A percentile compares a stretch with the other conserved stretches of the same genome.
phyloP scores from a whole-genome alignment of 2,797 vertebrate genomes.

The Ptychobarbus kaznakovi region DNA sequence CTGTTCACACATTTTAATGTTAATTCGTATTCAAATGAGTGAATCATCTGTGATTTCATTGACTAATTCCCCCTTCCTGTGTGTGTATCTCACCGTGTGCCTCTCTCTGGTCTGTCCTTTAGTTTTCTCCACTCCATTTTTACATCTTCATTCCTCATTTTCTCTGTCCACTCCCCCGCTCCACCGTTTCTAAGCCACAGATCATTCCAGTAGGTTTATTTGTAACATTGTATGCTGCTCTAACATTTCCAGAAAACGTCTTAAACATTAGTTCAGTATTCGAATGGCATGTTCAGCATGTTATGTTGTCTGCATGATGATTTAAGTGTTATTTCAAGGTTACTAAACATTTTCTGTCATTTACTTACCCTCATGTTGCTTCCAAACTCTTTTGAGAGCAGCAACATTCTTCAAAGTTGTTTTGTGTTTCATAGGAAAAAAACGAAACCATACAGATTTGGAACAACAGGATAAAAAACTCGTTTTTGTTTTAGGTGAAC shows the following conservation, averaged over 20 bases:
- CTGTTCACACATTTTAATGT: background rate
- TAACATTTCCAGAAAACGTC: constrained; percentile 9
- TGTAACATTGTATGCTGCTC: constrained; percentile 23
- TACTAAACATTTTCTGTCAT: background rate
- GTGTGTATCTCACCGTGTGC: constrained; percentile 33
- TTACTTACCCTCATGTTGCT: background rate
- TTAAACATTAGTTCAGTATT: background rate
- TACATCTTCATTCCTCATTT: constrained; percentile 59
- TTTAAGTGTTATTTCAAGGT: background rate
- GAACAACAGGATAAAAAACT: background rate
- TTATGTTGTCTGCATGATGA: background rate
- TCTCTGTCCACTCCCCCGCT: constrained; percentile 28
- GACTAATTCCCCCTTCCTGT: constrained; percentile 24
- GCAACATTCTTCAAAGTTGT: constrained; percentile 6
- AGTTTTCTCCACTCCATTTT: constrained; percentile 62
- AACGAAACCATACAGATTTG: background rate
- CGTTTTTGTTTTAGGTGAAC: background rate
- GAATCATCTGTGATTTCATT: constrained; percentile 11
- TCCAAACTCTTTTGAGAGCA: background rate
- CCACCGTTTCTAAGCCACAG: constrained; percentile 52
- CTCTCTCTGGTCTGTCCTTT: constrained; percentile 29
- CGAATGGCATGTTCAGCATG: background rate
- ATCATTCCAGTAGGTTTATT: constrained; percentile 48
- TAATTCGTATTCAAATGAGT: background rate
- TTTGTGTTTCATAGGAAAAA: background rate